A percentile compares a stretch with the other conserved stretches of the same genome.
Conservation (phyloP, 2,888 invertebrate genomes). For the Xiphydria camelus region DNA sequence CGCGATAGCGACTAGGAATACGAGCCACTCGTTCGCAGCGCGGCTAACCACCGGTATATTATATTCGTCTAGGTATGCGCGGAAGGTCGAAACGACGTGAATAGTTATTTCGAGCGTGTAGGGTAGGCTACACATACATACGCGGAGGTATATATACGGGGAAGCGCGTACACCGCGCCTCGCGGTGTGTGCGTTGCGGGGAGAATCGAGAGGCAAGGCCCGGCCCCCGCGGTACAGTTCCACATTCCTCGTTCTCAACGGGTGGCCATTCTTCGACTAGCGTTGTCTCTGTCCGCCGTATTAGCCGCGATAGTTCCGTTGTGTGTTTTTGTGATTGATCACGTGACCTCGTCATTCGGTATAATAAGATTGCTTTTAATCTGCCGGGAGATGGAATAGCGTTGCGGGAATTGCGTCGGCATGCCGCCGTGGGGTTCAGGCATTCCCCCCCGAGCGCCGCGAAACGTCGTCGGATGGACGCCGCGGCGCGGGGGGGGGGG, state of each 20-base stretch:
- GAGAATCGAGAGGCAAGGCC: conserved; percentile 24
- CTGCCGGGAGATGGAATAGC: conserved; percentile 36
- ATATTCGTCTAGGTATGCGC: too few relatives aligned
- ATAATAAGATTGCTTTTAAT: conserved; percentile 56
- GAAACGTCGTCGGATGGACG: too few relatives aligned
- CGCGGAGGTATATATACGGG: too few relatives aligned
- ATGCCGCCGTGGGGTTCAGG: conserved; percentile 6
- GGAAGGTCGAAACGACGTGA: too few relatives aligned
- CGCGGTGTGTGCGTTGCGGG: conserved; percentile 2
- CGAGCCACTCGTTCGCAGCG: too few relatives aligned
- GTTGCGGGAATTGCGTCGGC: conserved; percentile 15
- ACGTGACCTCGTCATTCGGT: conserved; percentile 54
- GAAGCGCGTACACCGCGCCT: too few relatives aligned
- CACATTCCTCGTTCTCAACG: conserved; percentile 55
- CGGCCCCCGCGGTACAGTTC: conserved; percentile 50
- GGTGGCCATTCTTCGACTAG: conserved; percentile 45
- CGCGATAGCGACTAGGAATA: too few relatives aligned
- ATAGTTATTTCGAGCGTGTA: too few relatives aligned
- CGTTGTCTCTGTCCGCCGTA: conserved; percentile 31
- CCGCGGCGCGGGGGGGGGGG: too few relatives aligned
- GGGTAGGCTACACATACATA: too few relatives aligned
- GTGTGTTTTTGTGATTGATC: conserved; percentile 57
- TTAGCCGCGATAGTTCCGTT: conserved; percentile 43
- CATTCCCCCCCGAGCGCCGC: too few relatives aligned
- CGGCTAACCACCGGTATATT: too few relatives aligned